phyloP scores from a whole-genome alignment of 2,888 invertebrate species.

The Sycophila texana region DNA sequence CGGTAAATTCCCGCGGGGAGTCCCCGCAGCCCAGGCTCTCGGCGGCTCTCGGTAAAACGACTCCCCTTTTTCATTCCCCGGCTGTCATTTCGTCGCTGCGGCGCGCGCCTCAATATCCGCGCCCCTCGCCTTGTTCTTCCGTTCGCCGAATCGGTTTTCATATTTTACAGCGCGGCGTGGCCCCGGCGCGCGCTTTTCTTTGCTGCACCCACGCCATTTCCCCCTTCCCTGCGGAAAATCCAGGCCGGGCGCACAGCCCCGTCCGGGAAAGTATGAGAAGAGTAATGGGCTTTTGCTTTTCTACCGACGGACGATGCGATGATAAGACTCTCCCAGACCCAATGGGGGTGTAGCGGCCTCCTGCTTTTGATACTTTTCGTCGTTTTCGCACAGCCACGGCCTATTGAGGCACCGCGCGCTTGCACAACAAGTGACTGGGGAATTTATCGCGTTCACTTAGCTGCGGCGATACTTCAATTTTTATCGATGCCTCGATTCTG shows the following conservation, averaged over 20 bases:
- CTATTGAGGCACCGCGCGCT: not conserved
- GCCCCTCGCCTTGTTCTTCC: conserved; percentile 28
- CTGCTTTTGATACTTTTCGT: conserved; percentile 8
- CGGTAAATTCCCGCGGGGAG: not conserved
- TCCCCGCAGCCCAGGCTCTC: not conserved
- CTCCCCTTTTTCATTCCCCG: conserved; percentile 31
- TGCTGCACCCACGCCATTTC: not conserved
- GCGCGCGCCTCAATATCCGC: not conserved
- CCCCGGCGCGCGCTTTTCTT: not conserved
- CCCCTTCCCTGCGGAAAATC: conserved; percentile 18
- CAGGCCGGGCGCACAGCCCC: conserved; percentile 1
- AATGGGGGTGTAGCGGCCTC: no score
- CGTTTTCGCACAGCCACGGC: not conserved
- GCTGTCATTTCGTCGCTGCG: not conserved
- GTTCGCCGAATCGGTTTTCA: conserved; percentile 45
- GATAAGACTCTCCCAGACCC: conserved; percentile 13
- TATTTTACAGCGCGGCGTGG: conserved; percentile 18
- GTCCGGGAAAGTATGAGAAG: conserved; percentile 20
- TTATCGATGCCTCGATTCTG: not conserved
- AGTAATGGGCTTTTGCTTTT: conserved; percentile 44
- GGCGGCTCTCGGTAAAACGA: conserved; percentile 1
- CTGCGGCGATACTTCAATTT: conserved; percentile 11
- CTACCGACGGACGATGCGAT: conserved; percentile 7
- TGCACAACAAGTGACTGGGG: conserved; percentile 16
- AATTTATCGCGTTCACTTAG: conserved; percentile 32